Conservation (phyloP, 2,113 vertebrate species). For the Danio rerio region GRCz12tu NC_133181.1:50362001-50362500, state of each 20-base stretch:
- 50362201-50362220: slow-evolving; percentile 91
- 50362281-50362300: neutral
- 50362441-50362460: too few species aligned
- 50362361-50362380: too few species aligned
- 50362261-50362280: neutral
- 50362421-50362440: too few species aligned
- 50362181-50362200: slow-evolving; percentile 95
- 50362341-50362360: neutral
- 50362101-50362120: slow-evolving; percentile 93
- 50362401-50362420: too few species aligned
- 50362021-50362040: slow-evolving; percentile 7
- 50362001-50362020: slow-evolving; percentile 2
- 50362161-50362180: slow-evolving; percentile 91
- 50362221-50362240: slow-evolving; percentile 86
- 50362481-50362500: too few species aligned
- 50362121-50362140: slow-evolving; percentile 85
- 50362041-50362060: slow-evolving; percentile 18
- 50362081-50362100: slow-evolving; percentile 93
- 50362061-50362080: slow-evolving; percentile 1
- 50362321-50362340: neutral
- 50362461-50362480: too few species aligned
- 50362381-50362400: too few species aligned
- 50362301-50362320: neutral
- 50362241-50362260: slow-evolving; percentile 54
- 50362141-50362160: slow-evolving; percentile 93